Evolutionary conservation across 1,140 invertebrate genomes (phyloP).

Genomic region (Caerostris darwini): DNA sequence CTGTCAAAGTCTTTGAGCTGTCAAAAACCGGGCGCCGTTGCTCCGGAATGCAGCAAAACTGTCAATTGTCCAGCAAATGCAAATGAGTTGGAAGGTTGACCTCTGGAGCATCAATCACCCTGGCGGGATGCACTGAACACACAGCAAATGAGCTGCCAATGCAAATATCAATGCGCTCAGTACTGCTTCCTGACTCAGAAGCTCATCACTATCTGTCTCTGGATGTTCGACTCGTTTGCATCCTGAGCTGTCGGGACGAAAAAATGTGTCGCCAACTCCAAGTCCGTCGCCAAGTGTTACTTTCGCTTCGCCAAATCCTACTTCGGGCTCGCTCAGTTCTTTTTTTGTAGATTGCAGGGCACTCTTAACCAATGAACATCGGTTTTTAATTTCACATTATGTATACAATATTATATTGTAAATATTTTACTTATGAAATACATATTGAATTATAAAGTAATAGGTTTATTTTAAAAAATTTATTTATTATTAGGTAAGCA

Average conservation of each 20-base stretch:
- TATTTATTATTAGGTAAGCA: no score
- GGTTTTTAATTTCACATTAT: no score
- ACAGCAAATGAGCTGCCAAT: neutral
- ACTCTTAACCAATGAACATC: no score
- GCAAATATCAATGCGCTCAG: neutral
- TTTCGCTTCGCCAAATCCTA: neutral
- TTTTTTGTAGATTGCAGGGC: neutral
- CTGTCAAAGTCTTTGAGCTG: neutral
- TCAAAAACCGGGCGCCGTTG: neutral
- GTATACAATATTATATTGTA: no score
- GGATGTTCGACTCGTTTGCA: neutral
- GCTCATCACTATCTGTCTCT: slow-evolving; percentile 13
- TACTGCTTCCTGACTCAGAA: neutral
- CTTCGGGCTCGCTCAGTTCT: neutral
- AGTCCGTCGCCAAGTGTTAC: slow-evolving; percentile 16
- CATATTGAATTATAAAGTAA: no score
- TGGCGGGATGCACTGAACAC: neutral
- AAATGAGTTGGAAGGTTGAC: neutral
- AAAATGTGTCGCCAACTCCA: slow-evolving; percentile 13
- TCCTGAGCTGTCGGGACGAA: neutral
- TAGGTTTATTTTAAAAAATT: no score
- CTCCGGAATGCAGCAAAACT: neutral
- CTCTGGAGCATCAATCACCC: neutral
- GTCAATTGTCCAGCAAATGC: neutral
- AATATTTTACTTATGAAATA: no score